Conservation (phyloP, 2,888 invertebrate genomes). For the Chaetoderma sp. region DNA sequence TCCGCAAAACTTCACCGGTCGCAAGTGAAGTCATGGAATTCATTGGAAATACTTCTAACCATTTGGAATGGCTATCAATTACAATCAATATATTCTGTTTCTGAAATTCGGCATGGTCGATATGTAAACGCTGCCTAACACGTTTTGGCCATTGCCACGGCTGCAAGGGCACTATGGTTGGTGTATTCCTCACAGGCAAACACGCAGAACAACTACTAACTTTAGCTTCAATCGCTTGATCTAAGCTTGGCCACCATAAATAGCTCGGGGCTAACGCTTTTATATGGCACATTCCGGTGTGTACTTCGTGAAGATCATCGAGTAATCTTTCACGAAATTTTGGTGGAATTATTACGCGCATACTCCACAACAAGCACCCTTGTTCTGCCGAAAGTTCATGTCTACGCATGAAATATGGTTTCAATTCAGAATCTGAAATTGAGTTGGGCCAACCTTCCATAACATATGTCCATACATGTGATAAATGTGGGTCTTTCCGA, state of each 20-base stretch:
- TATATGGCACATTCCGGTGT: no score
- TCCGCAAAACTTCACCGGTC: conserved; percentile 37
- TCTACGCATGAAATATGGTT: conserved; percentile 20
- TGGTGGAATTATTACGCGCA: conserved; percentile 35
- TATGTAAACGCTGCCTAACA: conserved; percentile 67
- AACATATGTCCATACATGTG: conserved; percentile 19
- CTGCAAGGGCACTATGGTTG: conserved; percentile 39
- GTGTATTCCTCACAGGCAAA: conserved; percentile 30
- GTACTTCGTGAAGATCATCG: conserved; percentile 44
- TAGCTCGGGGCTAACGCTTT: no score
- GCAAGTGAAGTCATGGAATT: conserved; percentile 20
- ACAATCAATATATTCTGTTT: conserved; percentile 53
- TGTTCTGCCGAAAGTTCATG: conserved; percentile 25
- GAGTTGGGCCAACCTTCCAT: conserved; percentile 25
- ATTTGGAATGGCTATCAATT: conserved; percentile 68
- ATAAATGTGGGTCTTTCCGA: conserved; percentile 21
- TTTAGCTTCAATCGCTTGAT: conserved; percentile 40
- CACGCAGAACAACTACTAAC: conserved; percentile 42
- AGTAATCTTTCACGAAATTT: conserved; percentile 36
- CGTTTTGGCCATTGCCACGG: conserved; percentile 50
- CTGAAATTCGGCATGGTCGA: conserved; percentile 68
- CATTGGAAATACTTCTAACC: conserved; percentile 62
- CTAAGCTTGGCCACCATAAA: conserved; percentile 29
- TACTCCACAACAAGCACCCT: conserved; percentile 31
- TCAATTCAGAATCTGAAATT: not conserved